Evolutionary conservation across 2,113 vertebrate genomes (phyloP).

Genomic region (Cacatua alba): DNA sequence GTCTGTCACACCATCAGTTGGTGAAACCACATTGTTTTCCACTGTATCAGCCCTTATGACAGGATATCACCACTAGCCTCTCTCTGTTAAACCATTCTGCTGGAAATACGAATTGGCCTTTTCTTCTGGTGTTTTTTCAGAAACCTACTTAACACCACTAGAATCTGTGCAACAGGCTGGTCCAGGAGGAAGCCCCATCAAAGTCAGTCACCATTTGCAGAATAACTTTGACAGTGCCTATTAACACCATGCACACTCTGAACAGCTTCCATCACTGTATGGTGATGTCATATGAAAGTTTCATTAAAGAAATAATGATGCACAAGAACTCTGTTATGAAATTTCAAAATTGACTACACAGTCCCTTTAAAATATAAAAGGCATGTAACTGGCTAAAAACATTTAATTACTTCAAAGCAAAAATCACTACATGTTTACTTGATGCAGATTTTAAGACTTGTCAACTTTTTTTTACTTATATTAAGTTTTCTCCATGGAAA

Average conservation of each 20-base stretch:
- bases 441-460: background rate
- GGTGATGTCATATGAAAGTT: background rate
- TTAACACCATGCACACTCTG: background rate
- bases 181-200: background rate
- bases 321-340: background rate
- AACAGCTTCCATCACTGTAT: background rate
- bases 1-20: conserved; percentile 25
- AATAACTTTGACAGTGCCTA: background rate
- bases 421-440: background rate
- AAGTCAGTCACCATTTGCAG: conserved; percentile 16
- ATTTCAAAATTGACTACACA: background rate
- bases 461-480: background rate
- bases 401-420: background rate
- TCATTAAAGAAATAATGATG: background rate
- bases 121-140: background rate
- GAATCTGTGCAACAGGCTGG: background rate
- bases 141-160: background rate
- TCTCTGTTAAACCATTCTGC: background rate
- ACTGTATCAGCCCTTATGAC: background rate
- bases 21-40: background rate
- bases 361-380: background rate
- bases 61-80: background rate
- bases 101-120: conserved; percentile 15
- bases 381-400: background rate
- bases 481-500: background rate